Conservation (phyloP, 2,888 invertebrate genomes). For the Pasiphila rectangulata region DNA sequence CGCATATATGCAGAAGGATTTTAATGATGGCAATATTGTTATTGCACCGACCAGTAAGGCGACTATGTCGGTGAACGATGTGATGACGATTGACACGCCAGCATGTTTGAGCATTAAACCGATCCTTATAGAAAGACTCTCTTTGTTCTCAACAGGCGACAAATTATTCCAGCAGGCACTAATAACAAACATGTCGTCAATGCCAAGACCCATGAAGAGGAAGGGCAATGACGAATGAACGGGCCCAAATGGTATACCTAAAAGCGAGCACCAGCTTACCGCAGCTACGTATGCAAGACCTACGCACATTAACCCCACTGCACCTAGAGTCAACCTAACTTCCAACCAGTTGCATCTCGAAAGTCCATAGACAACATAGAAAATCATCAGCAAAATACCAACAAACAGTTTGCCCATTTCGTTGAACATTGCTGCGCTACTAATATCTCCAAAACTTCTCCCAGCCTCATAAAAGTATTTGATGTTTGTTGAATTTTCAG, state of each 20-base stretch:
- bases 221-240: conserved; percentile 91
- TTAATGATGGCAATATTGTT: conserved; percentile 89
- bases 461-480: conserved; percentile 81
- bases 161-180: conserved; percentile 88
- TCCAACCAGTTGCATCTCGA: conserved; percentile 89
- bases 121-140: conserved; percentile 83
- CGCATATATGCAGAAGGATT: conserved; percentile 91
- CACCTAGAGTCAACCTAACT: conserved; percentile 84
- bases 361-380: conserved; percentile 86
- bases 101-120: conserved; percentile 88
- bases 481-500: conserved; percentile 53
- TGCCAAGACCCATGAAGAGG: conserved; percentile 88
- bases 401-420: conserved; percentile 85
- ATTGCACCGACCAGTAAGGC: conserved; percentile 90
- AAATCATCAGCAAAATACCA: conserved; percentile 86
- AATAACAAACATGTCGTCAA: conserved; percentile 93
- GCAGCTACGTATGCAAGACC: conserved; percentile 87
- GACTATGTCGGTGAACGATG: conserved; percentile 90
- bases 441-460: conserved; percentile 89
- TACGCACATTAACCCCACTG: conserved; percentile 85
- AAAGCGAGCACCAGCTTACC: conserved; percentile 85
- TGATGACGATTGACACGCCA: conserved; percentile 91
- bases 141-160: conserved; percentile 70
- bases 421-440: conserved; percentile 85
- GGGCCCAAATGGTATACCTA: conserved; percentile 88